Evolutionary conservation across 2,888 invertebrate species (phyloP), one percentile per base, ranked within the genome.

Genomic region (Philaethria dido): DNA sequence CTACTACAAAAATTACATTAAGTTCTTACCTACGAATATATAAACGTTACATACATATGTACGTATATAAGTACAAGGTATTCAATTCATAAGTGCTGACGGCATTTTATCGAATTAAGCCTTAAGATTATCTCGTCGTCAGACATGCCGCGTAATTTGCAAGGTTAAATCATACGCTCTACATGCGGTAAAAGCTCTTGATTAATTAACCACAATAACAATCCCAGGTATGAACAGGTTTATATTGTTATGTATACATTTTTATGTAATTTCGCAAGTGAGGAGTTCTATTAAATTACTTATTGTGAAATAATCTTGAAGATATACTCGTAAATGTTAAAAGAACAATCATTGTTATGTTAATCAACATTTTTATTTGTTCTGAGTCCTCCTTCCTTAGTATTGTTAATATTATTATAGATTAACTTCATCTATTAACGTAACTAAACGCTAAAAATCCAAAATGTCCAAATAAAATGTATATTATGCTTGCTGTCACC

Each of bases 121-220:
- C n/a, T n/a, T 9, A 57, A 25, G 57, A 57, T 42, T 16, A 57
- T 57, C 57, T 42, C 57, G 11, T 57, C 42, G 29, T 52, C 52
- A 29, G 1, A 52, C 52, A 14, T 16, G 11, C 29, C 29, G 52
- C 29, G 11, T 42, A 57, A 25, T 22, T 42, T 57, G 42, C 57
- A 42, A 57, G 57, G 57, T 57, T 42, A 57, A 57, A 42, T 57
- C 57, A n/a, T 5, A 42, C 42, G 42, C 57, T 57, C 57, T 11
- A 42, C 42, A 57, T 57, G 42, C 22, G 39, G 42, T 42, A 25
- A 11, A 57, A 42, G 57, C 57, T 57, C n/a, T 57, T 42, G 42
- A 57, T 42, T 57, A 57, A 57, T 42, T 57, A 57, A 42, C 57
- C 39, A 22, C 55, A 57, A 22, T 16, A 57, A 57, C 39, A 39